Conservation (phyloP, 1,140 invertebrate genomes). For the Panagrolaimus sp. region DNA sequence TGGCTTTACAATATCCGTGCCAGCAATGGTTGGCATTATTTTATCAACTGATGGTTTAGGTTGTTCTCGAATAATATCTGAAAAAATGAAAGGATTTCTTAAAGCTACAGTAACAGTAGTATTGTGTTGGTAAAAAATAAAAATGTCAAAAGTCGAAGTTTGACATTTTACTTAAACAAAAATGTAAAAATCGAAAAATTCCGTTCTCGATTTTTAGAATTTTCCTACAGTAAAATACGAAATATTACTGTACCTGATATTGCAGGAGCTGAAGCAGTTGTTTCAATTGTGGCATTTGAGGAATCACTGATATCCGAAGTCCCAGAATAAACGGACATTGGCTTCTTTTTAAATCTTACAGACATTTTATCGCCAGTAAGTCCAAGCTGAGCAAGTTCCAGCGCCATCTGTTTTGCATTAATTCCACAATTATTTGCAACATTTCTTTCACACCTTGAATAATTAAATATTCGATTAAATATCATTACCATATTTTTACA, state of each 20-base stretch:
- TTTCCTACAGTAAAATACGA: too few relatives aligned
- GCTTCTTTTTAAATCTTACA: conserved; percentile 67
- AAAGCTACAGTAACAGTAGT: too few relatives aligned
- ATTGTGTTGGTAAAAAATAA: too few relatives aligned
- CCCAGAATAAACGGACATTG: conserved; percentile 15
- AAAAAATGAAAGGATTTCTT: too few relatives aligned
- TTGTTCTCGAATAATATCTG: background rate
- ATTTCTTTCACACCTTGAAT: conserved; percentile 84
- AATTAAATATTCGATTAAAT: background rate
- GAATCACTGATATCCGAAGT: conserved; percentile 13
- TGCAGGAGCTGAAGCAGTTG: conserved; percentile 8
- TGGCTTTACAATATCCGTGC: background rate
- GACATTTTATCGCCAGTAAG: conserved; percentile 81
- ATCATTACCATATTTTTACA: background rate
- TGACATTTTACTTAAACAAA: too few relatives aligned
- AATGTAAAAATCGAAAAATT: too few relatives aligned
- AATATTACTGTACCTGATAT: too few relatives aligned
- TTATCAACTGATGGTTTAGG: background rate
- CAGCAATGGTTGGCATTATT: background rate
- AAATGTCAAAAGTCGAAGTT: too few relatives aligned
- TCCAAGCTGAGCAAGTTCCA: conserved; percentile 81
- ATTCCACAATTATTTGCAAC: conserved; percentile 99
- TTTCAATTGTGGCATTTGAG: background rate
- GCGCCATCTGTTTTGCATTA: conserved; percentile 89
- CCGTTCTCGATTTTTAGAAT: too few relatives aligned